These are phyloP conservation scores for Pelmatolapia mariae DNA, from an alignment of 2,113 vertebrate genomes.

Conservation along the genomic window DNA sequence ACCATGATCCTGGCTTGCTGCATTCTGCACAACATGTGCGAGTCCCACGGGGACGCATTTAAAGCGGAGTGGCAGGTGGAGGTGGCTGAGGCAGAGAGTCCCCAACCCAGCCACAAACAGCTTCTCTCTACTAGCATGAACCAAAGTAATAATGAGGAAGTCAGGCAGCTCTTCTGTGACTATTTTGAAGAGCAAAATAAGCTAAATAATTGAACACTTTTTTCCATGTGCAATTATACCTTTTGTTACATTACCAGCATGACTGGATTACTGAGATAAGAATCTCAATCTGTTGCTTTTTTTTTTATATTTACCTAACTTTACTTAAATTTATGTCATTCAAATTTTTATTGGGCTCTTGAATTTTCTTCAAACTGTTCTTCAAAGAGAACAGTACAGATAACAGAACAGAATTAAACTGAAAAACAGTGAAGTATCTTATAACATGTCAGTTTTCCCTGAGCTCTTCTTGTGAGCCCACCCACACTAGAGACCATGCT, in stretches of 20 bases:
- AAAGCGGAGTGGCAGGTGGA: slow-evolving; percentile 60
- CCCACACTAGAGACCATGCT: neutral
- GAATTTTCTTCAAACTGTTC: neutral
- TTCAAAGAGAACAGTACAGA: neutral
- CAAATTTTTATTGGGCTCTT: neutral
- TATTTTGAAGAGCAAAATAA: slow-evolving; percentile 72
- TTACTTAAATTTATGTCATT: neutral
- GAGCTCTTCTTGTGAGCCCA: neutral
- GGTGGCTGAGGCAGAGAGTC: slow-evolving; percentile 54
- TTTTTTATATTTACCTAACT: neutral
- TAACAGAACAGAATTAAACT: neutral
- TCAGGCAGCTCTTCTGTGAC: slow-evolving; percentile 73
- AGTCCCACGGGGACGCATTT: slow-evolving; percentile 67
- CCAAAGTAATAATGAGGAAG: slow-evolving; percentile 65
- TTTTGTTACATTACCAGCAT: neutral
- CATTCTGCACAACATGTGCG: slow-evolving; percentile 72
- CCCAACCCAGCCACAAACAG: slow-evolving; percentile 58
- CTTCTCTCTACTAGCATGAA: slow-evolving; percentile 42
- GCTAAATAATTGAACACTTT: neutral
- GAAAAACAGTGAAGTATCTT: neutral
- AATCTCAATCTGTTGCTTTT: neutral
- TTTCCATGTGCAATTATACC: neutral
- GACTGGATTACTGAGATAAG: neutral
- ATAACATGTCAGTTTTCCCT: neutral
- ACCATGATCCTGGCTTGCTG: slow-evolving; percentile 70